Base-by-base conservation (phyloP, 2,888 invertebrate genomes). In the Lochmaea crataegi region DNA sequence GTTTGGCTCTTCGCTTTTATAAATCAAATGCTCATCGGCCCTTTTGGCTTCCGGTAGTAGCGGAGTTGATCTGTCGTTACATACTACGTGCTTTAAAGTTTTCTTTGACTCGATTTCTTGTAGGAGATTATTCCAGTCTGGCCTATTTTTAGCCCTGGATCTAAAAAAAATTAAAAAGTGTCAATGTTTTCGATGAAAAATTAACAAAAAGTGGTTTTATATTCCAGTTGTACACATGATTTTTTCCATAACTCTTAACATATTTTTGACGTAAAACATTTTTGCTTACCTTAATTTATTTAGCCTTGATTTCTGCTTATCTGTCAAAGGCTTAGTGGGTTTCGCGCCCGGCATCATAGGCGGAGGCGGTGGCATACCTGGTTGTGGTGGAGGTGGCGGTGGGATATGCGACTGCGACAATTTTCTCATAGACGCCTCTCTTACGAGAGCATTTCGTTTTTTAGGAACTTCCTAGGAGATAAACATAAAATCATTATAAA, bases 71-170 rank as follows among this genome's bases (percentile, higher is more conserved):
- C 95, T 90, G 85, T 96, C 96, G 86, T 96, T 96, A 86, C 95
- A 95, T 81, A 93, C 90, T 64, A 96, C 95, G 83, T 96, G 93
- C 82, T 92, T 93, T 77, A 96, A 87, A 83, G 93, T 94, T 82
- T 86, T 92, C 65, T 95, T 94, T 77, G 91, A 88, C 84, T 96
- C 95, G n/a, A 96, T 94, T 86, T 96, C 96, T 85, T 96, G 95
- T 92, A 96, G 94, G 93, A 96, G 93, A 81, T 93, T 92, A 16
- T 92, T 94, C 96, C 96, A 96, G 84, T 96, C 96, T 0, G 96
- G 96, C 78, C 96, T 90, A 83, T 90, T 92, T 78, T 95, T 90
- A 0, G 96, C 95, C 79, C 95, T 89, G 79, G 93, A 88, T 83
- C 89, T 89, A 74, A 38, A 76, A 76, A 68, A 65, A 70, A 58